A percentile compares a stretch with the other conserved stretches of the same genome.
Evolutionary conservation across 2,888 invertebrate genomes (phyloP).

Genomic region (Therioaphis trifolii): DNA sequence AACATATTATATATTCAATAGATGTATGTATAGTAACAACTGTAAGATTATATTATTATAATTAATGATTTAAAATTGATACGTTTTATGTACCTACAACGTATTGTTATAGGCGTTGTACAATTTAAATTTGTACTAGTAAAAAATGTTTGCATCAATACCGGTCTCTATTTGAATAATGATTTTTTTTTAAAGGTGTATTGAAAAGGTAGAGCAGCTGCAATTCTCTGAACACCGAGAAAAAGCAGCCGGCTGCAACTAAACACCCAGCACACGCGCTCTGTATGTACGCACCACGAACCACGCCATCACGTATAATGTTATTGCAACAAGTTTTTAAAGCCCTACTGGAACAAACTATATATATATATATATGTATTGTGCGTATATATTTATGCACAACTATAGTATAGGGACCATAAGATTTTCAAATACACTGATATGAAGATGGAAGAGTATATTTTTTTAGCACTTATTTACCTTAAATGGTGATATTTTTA

Average conservation of each 20-base stretch:
- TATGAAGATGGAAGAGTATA: slow-evolving; percentile 30
- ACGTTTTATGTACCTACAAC: not conserved
- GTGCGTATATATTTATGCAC: slow-evolving; percentile 7
- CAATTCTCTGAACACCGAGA: slow-evolving; percentile 42
- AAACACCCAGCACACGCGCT: slow-evolving; percentile 55
- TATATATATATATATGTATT: not conserved
- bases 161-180: slow-evolving; percentile 62
- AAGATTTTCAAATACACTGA: slow-evolving; percentile 16
- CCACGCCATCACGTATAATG: not conserved
- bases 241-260: slow-evolving; percentile 60
- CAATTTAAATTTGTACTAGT: not conserved
- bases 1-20: not conserved
- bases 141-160: slow-evolving; percentile 52
- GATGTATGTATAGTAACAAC: not conserved
- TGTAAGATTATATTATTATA: slow-evolving; percentile 20
- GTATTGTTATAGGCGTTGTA: not conserved
- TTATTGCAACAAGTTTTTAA: slow-evolving; percentile 60
- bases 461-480: slow-evolving; percentile 58
- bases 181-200: slow-evolving; percentile 60
- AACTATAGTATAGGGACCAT: not conserved
- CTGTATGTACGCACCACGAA: not conserved
- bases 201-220: slow-evolving; percentile 58
- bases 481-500: slow-evolving; percentile 62
- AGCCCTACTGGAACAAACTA: slow-evolving; percentile 31
- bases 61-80: slow-evolving; percentile 46